Evolutionary conservation across 1,140 invertebrate species (phyloP), one percentile per base, ranked within the genome.

Genomic region (Eueides isabella): DNA sequence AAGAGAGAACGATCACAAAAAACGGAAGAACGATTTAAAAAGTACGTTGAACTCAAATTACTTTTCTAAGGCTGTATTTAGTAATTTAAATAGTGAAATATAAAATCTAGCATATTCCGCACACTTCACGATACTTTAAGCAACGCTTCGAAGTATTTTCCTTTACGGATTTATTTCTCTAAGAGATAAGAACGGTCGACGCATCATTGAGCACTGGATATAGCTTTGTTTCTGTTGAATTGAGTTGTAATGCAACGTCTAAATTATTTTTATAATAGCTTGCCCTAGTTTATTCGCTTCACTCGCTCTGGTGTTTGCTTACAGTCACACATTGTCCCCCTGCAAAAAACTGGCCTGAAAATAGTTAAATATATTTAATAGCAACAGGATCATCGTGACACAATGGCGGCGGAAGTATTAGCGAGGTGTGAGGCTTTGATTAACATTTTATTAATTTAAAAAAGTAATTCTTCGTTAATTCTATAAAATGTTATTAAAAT

Each of bases 151-250:
- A 55, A 55, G 48, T 55, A 55, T 55, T 55, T 55, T 55, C 48
- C 19, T 55, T 23, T 55, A 55, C 23, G 48, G 48, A 55, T 55
- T 26, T 55, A 55, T 55, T 55, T 23, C 48, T 55, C 23, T 55
- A 55, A 55, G 19, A 55, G 48, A 55, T 55, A 55, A 55, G 48
- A 55, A 55, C 48, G 48, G 23, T 26, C 7, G 19, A 55, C 48
- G 48, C 48, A 55, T 55, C 48, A 55, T 55, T 55, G 48, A 26
- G 48, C 48, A 55, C 48, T 55, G 48, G 48, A 55, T 55, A 23
- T 55, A 23, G 23, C 48, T 55, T 55, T 26, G 48, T 55, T 55
- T 23, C 48, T 55, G 9, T 11, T 55, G 48, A 55, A 55, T 55
- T 55, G 48, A 55, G 23, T 55, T 55, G 48, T 9, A 55, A 55